Evolutionary conservation across 2,888 invertebrate species (phyloP).

Genomic region (Nomada ferruginata): DNA sequence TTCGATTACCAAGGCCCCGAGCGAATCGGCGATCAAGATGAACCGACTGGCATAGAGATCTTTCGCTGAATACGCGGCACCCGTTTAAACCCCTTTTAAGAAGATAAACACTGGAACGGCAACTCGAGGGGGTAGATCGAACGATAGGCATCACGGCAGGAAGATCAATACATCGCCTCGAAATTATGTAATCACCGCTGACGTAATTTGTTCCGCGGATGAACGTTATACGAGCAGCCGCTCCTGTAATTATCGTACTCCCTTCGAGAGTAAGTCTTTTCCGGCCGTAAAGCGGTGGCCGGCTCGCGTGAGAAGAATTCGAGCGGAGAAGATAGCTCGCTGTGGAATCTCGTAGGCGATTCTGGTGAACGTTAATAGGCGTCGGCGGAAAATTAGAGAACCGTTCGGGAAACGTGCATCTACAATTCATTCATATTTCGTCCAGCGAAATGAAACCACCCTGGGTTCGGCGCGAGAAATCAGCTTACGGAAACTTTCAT

Average conservation of each 20-base stretch:
- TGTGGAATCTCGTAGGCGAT: too few relatives aligned
- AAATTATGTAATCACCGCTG: conserved; percentile 50
- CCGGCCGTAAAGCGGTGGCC: too few relatives aligned
- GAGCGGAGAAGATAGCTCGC: too few relatives aligned
- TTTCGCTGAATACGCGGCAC: conserved; percentile 49
- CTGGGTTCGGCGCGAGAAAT: too few relatives aligned
- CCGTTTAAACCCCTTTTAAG: conserved; percentile 40
- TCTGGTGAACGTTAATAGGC: too few relatives aligned
- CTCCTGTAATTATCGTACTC: conserved; percentile 39
- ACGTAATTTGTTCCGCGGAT: conserved; percentile 44
- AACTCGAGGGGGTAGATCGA: conserved; percentile 28
- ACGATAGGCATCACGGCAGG: conserved; percentile 32
- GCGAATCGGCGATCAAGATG: conserved; percentile 64
- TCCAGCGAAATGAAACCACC: too few relatives aligned
- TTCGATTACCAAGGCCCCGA: conserved; percentile 62
- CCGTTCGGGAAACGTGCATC: too few relatives aligned
- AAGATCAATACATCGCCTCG: conserved; percentile 34
- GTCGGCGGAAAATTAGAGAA: too few relatives aligned
- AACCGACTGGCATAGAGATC: conserved; percentile 49
- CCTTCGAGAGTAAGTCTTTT: not conserved
- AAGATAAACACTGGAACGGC: conserved; percentile 55
- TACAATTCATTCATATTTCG: too few relatives aligned
- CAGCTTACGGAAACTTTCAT: too few relatives aligned
- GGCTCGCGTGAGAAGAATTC: too few relatives aligned
- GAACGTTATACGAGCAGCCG: conserved; percentile 9